Percentiles rank a stretch among this genome's conserved stretches.
These are phyloP conservation scores for Rhodeus uyekii DNA, from an alignment of 2,797 vertebrate species.

Conservation along the genomic window DNA sequence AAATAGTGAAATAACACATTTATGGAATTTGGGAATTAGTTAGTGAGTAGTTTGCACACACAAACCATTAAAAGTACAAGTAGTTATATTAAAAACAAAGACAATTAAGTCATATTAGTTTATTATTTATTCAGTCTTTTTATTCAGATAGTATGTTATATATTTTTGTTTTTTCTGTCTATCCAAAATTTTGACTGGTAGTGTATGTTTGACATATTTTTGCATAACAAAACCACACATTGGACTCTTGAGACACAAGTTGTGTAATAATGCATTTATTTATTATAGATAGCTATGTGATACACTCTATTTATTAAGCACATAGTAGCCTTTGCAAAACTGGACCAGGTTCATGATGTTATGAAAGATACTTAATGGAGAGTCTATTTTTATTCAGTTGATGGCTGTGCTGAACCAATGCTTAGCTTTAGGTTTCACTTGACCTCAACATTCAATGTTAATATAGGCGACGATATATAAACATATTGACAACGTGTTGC, in stretches of 20 bases:
- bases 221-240: background rate
- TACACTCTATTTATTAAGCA: background rate
- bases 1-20: background rate
- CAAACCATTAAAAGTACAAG: background rate
- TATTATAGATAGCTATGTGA: background rate
- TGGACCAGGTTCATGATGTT: background rate
- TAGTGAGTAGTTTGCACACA: too few species aligned
- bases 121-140: background rate
- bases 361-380: background rate
- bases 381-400: conserved; percentile 28
- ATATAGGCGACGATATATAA: background rate
- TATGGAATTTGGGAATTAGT: background rate
- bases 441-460: conserved; percentile 17
- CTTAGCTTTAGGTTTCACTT: conserved; percentile 11
- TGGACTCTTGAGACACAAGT: background rate
- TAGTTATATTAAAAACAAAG: background rate
- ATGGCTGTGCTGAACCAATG: background rate
- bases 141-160: too few species aligned
- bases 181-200: background rate
- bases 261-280: background rate
- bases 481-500: background rate
- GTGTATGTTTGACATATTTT: background rate
- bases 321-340: conserved; percentile 1
- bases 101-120: too few species aligned
- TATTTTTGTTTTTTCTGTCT: background rate